These are phyloP conservation scores for Bellardia bayeri DNA, from an alignment of 2,888 invertebrate genomes.

Conservation along the genomic window DNA sequence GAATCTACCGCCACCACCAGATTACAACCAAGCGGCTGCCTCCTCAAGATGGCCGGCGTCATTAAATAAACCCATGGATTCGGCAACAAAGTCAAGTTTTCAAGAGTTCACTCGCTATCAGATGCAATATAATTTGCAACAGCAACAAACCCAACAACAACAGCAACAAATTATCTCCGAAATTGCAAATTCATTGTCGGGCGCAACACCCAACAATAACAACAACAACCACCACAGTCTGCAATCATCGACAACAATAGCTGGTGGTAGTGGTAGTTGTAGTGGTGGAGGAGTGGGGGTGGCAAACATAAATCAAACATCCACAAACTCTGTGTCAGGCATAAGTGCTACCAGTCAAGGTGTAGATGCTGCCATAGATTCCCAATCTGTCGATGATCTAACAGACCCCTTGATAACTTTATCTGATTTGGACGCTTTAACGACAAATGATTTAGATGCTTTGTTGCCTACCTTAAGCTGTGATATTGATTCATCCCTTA, in stretches of 20 bases:
- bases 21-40: slow-evolving; percentile 79
- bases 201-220: slow-evolving; percentile 70
- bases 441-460: slow-evolving; percentile 87
- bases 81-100: slow-evolving; percentile 87
- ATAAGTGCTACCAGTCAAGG: slow-evolving; percentile 26
- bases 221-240: slow-evolving; percentile 11
- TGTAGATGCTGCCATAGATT: slow-evolving; percentile 52
- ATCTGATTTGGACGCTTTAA: slow-evolving; percentile 82
- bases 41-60: slow-evolving; percentile 84
- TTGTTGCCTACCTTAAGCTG: slow-evolving; percentile 86
- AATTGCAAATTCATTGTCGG: slow-evolving; percentile 69
- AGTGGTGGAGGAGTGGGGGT: slow-evolving; percentile 16
- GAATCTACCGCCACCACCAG: slow-evolving; percentile 78
- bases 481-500: slow-evolving; percentile 85
- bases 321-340: neutral
- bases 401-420: slow-evolving; percentile 80
- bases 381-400: slow-evolving; percentile 71
- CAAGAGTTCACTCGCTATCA: slow-evolving; percentile 88
- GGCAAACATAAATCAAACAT: slow-evolving; percentile 23
- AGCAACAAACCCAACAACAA: slow-evolving; percentile 81
- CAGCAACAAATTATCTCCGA: slow-evolving; percentile 74
- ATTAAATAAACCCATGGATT: slow-evolving; percentile 86
- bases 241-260: slow-evolving; percentile 19
- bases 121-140: slow-evolving; percentile 87
- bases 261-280: neutral